These are phyloP conservation scores for Mus spretus DNA, from an alignment of 2,797 vertebrate species.

Conservation along the genomic window DNA sequence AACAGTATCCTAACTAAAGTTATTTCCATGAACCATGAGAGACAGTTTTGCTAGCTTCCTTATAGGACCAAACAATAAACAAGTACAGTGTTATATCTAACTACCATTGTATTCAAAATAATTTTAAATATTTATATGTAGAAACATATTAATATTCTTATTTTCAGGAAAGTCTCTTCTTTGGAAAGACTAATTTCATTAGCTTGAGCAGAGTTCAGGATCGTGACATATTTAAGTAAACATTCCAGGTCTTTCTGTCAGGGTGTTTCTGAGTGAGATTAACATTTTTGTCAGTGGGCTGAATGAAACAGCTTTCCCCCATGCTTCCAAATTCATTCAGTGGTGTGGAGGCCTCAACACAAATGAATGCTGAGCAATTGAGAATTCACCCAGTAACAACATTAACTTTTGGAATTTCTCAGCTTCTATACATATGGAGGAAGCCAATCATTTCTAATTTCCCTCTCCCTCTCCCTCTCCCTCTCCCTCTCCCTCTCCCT, in stretches of 20 bases:
- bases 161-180: conserved; percentile 5
- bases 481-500: too few relatives aligned
- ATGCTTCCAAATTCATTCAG: not conserved
- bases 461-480: too few relatives aligned
- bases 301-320: not conserved
- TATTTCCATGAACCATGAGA: not conserved
- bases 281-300: not conserved
- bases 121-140: conserved; percentile 26
- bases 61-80: not conserved
- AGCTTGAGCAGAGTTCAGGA: not conserved
- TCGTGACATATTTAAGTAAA: not conserved
- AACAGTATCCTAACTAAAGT: not conserved
- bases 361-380: not conserved
- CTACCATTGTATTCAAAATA: not conserved
- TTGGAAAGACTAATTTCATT: not conserved
- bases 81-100: not conserved
- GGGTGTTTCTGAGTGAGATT: not conserved
- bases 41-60: not conserved
- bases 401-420: not conserved
- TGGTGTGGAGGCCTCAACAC: not conserved
- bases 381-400: not conserved
- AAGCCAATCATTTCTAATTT: not conserved
- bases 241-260: not conserved
- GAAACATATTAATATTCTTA: not conserved
- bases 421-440: not conserved